Evolutionary conservation across 2,113 vertebrate genomes (phyloP).

Genomic region (Entelurus aequoreus): DNA sequence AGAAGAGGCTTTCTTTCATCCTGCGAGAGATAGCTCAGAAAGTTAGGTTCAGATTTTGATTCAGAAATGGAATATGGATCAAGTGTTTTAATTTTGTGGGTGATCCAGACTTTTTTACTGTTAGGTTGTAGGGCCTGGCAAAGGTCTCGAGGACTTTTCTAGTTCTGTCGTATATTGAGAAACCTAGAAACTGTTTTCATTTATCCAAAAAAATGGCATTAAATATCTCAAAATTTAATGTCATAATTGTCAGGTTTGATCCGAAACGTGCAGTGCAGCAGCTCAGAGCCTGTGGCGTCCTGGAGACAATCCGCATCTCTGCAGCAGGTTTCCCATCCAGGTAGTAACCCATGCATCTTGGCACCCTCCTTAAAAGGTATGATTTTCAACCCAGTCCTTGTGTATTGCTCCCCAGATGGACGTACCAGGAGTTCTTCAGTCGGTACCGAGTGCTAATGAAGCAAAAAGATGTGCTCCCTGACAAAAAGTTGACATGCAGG

Average conservation of each 20-base stretch:
- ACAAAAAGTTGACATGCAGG: slow-evolving; percentile 90
- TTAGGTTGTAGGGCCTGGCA: no score
- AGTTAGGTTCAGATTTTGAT: no score
- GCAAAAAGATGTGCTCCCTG: slow-evolving; percentile 89
- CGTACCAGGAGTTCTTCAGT: slow-evolving; percentile 98
- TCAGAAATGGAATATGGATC: no score
- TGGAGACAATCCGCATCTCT: slow-evolving; percentile 97
- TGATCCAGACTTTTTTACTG: no score
- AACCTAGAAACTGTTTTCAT: no score
- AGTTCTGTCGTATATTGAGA: no score
- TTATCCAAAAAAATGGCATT: no score
- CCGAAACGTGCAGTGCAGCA: slow-evolving; percentile 96
- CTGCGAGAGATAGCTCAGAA: no score
- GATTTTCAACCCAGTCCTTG: background rate
- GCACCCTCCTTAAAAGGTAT: background rate
- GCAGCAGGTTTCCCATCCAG: slow-evolving; percentile 96
- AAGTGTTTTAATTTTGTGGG: no score
- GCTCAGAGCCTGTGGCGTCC: slow-evolving; percentile 91
- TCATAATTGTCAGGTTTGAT: slow-evolving; percentile 78
- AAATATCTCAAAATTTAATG: no score
- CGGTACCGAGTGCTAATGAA: slow-evolving; percentile 97
- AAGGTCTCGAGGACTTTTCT: no score
- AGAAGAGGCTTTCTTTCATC: no score
- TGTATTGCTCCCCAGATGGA: slow-evolving; percentile 79
- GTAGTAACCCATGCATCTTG: slow-evolving; percentile 56